phyloP scores from a whole-genome alignment of 2,797 vertebrate genomes.

The Echiichthys vipera region DNA sequence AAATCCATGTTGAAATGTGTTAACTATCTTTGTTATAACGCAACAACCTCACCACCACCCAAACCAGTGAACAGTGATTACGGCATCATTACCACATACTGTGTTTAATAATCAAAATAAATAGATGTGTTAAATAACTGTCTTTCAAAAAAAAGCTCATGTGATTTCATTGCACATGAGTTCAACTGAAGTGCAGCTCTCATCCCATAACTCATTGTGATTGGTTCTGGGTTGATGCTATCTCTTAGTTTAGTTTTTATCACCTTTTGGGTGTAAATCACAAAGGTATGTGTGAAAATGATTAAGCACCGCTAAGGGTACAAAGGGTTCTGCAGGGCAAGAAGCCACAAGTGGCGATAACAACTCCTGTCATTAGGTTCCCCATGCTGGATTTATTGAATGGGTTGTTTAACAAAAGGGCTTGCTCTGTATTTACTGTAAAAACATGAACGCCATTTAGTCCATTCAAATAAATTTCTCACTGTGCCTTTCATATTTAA shows the following conservation, averaged over 20 bases:
- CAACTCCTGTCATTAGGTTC: constrained; percentile 36
- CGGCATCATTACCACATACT: constrained; percentile 28
- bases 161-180: constrained; percentile 11
- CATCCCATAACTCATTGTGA: constrained; percentile 24
- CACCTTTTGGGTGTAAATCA: constrained; percentile 32
- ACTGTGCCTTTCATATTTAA: constrained; percentile 78
- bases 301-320: background rate
- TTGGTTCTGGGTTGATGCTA: constrained; percentile 2
- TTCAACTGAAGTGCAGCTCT: constrained; percentile 36
- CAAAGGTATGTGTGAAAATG: constrained; percentile 36
- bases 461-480: constrained; percentile 51
- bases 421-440: constrained; percentile 65
- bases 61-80: constrained; percentile 23
- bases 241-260: constrained; percentile 39
- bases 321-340: constrained; percentile 26
- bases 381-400: constrained; percentile 50
- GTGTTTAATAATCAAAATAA: constrained; percentile 34
- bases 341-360: constrained; percentile 25
- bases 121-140: constrained; percentile 13
- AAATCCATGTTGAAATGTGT: constrained; percentile 43
- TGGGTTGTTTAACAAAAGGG: constrained; percentile 60
- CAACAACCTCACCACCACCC: constrained; percentile 46
- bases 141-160: constrained; percentile 7
- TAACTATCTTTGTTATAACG: constrained; percentile 41
- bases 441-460: constrained; percentile 37